These are phyloP conservation scores for Tyrophagus putrescentiae DNA, from an alignment of 1,140 invertebrate genomes.

Conservation along the genomic window DNA sequence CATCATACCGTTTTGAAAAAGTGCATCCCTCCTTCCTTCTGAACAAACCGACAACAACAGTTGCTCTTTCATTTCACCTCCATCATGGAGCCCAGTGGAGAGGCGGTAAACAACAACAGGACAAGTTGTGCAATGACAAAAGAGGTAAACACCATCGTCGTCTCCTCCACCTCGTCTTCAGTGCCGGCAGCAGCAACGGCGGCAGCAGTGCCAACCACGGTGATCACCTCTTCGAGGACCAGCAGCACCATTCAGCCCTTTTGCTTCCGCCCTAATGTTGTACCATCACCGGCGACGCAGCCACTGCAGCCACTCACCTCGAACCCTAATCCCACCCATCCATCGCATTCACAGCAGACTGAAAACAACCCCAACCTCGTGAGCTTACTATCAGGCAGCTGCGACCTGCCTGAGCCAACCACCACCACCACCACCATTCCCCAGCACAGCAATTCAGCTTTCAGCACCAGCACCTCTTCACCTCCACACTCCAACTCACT, in stretches of 20 bases:
- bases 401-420: neutral
- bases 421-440: neutral
- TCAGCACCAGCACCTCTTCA: too few relatives aligned
- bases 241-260: too few relatives aligned
- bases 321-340: too few relatives aligned
- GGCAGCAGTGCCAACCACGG: neutral
- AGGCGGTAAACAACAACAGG: too few relatives aligned
- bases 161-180: neutral
- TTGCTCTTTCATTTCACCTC: too few relatives aligned
- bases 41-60: too few relatives aligned
- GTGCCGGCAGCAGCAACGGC: neutral
- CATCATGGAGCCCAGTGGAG: too few relatives aligned
- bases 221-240: neutral
- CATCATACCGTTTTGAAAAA: too few relatives aligned
- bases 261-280: too few relatives aligned
- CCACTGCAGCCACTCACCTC: neutral
- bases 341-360: neutral
- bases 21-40: too few relatives aligned
- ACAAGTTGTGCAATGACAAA: too few relatives aligned
- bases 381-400: neutral
- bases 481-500: neutral
- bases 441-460: neutral
- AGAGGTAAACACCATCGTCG: neutral
- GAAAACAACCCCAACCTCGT: neutral
- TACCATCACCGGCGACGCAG: too few relatives aligned